phyloP scores from a whole-genome alignment of 2,113 vertebrate genomes.

The Rafetus swinhoei region DNA sequence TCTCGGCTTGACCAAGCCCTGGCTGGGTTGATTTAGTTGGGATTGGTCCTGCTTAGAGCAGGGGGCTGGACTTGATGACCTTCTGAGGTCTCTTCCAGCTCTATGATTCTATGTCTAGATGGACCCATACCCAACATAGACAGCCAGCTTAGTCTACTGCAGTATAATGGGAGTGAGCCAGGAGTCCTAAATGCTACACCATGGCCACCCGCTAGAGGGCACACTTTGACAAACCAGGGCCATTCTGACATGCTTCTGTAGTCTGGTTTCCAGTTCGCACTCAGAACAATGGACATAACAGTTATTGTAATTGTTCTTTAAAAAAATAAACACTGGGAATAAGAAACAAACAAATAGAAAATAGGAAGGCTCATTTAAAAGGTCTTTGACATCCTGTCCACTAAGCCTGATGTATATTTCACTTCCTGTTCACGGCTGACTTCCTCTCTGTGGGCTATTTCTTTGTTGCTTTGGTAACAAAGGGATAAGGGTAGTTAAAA shows the following conservation, averaged over 20 bases:
- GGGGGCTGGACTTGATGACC: no score
- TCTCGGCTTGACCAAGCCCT: no score
- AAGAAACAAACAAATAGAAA: background rate
- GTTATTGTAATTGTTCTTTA: background rate
- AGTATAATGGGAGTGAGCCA: background rate
- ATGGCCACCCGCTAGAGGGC: background rate
- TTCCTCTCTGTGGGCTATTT: background rate
- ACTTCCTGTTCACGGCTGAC: background rate
- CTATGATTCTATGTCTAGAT: no score
- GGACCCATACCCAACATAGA: background rate
- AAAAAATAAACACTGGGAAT: background rate
- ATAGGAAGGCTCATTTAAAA: background rate
- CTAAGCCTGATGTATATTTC: background rate
- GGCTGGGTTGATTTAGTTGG: no score
- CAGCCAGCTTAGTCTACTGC: background rate
- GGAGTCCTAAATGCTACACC: background rate
- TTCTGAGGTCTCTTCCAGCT: no score
- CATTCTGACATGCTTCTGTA: background rate
- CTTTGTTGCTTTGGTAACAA: background rate
- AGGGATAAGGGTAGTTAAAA: background rate
- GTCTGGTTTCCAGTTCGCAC: background rate
- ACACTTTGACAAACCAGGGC: background rate
- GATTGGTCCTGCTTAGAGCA: no score
- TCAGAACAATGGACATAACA: background rate
- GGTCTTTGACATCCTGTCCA: background rate